These are phyloP conservation scores for Lycocorax pyrrhopterus DNA, from an alignment of 2,113 vertebrate species.

Conservation along the genomic window DNA sequence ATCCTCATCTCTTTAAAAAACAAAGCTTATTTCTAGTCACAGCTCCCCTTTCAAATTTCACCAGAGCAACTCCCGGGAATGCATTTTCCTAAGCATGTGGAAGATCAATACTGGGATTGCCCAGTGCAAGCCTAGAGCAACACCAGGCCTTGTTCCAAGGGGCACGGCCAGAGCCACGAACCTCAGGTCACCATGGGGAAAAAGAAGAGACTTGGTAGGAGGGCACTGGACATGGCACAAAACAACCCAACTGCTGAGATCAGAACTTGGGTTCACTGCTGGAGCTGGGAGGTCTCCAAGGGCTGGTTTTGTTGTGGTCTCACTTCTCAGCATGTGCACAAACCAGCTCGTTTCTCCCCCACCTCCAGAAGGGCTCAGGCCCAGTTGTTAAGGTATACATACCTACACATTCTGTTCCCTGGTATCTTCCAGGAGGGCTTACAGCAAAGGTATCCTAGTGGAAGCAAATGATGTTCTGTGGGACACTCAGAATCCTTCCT, in stretches of 20 bases:
- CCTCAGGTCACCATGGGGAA: not conserved
- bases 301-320: not conserved
- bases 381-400: rapidly evolving
- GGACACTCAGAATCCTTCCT: not conserved
- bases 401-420: not conserved
- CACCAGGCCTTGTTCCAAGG: not conserved
- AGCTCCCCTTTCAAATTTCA: not conserved
- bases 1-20: not conserved
- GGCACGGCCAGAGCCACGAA: rapidly evolving
- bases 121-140: not conserved
- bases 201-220: not conserved
- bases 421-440: not conserved
- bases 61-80: not conserved
- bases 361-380: not conserved
- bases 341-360: not conserved
- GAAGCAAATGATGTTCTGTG: not conserved
- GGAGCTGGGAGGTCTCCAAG: not conserved
- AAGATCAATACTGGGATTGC: not conserved
- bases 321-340: not conserved
- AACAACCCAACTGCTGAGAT: not conserved
- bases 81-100: not conserved
- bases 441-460: not conserved
- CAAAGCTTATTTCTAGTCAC: not conserved
- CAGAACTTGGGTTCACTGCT: not conserved
- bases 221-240: not conserved